Conservation (phyloP, 2,888 invertebrate genomes). For the Uropetala carovei region DNA sequence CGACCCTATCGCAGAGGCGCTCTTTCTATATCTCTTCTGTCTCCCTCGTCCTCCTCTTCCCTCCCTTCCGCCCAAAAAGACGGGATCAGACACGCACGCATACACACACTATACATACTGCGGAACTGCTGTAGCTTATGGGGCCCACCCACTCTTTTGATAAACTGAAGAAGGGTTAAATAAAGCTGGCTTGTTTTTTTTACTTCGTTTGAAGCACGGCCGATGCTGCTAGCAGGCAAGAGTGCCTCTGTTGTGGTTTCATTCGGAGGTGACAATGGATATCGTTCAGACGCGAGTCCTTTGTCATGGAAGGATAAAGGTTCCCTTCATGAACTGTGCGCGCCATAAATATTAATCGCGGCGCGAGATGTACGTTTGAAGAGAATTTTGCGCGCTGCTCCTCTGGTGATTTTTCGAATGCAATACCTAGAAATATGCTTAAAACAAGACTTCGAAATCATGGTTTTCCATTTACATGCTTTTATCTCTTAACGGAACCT, state of each 20-base stretch:
- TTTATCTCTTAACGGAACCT: too few species aligned
- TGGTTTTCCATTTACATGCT: too few species aligned
- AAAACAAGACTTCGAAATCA: too few species aligned
- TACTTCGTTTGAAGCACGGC: too few species aligned
- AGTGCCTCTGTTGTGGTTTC: background rate
- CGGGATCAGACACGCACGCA: conserved; percentile 44
- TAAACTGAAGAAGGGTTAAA: conserved; percentile 44
- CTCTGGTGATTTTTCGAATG: background rate
- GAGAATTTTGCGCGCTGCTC: background rate
- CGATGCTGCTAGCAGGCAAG: background rate
- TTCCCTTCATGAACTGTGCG: background rate
- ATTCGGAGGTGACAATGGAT: background rate
- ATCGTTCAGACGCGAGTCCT: background rate
- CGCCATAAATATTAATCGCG: conserved; percentile 13
- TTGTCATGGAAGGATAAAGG: background rate
- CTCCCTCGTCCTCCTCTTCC: background rate
- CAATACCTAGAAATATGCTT: too few species aligned
- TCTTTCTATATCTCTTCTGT: conserved; percentile 37
- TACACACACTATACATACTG: background rate
- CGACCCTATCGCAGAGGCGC: conserved; percentile 28
- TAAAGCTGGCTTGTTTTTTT: background rate
- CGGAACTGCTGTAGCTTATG: conserved; percentile 20
- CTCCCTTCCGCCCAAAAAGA: background rate
- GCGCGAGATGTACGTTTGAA: background rate
- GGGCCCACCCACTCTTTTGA: conserved; percentile 10